These are phyloP conservation scores for Doris montereyensis DNA, from an alignment of 2,888 invertebrate species.

Conservation along the genomic window DNA sequence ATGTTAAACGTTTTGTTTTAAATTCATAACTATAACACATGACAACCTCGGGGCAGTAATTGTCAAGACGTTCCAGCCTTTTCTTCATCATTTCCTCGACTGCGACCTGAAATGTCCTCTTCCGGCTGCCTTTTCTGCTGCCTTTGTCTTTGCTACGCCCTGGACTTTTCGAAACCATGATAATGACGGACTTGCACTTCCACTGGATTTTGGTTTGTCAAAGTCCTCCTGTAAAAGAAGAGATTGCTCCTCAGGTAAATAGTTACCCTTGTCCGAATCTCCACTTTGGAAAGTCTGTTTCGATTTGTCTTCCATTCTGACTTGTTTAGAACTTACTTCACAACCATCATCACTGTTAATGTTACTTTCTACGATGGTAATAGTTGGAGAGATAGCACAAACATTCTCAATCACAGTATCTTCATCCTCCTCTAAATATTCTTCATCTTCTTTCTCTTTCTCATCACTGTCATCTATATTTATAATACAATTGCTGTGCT, in stretches of 20 bases:
- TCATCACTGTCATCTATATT: background rate
- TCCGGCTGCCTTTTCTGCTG: conserved; percentile 5
- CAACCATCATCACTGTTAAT: background rate
- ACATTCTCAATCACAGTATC: conserved; percentile 28
- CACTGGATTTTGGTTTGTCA: background rate
- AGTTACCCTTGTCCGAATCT: background rate
- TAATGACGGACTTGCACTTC: background rate
- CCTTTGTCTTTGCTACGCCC: background rate
- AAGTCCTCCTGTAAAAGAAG: background rate
- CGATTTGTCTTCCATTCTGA: background rate
- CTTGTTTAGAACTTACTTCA: background rate
- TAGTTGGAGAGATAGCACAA: background rate
- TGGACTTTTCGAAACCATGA: background rate
- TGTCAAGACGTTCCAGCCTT: conserved; percentile 34
- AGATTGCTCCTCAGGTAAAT: background rate
- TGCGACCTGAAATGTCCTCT: conserved; percentile 22
- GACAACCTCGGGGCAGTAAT: conserved; percentile 42
- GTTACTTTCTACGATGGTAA: background rate
- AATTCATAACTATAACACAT: conserved; percentile 20
- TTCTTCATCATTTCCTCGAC: conserved; percentile 18
- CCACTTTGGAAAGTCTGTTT: background rate
- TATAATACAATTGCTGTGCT: too few species aligned
- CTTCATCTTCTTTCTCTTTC: conserved; percentile 23
- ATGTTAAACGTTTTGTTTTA: too few species aligned
- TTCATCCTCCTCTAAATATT: conserved; percentile 15